Evolutionary conservation across 2,888 invertebrate species (phyloP), one percentile per base, ranked within the genome.

Genomic region (Argyresthia albistria): DNA sequence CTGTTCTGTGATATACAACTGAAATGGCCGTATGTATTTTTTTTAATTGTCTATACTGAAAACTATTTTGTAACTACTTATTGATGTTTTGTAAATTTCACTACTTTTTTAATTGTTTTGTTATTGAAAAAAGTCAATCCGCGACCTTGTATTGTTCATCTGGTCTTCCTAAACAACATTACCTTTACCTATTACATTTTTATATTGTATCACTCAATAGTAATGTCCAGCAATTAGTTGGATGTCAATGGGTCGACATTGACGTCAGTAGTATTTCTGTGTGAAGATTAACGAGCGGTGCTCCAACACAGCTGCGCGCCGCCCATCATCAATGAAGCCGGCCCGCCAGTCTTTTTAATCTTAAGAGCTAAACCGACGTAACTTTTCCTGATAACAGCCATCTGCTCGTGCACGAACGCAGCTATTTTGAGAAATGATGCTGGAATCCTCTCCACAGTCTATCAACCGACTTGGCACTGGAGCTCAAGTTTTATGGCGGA

Each of bases 391-490:
- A 66, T 71, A 69, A 62, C 65, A 64, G 61, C 65, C 65, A 69
- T 70, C 66, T 72, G 73, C 72, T 71, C 70, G 60, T 69, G 70
- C 73, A 7, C 71, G 66, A 57, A 56, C 57, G 64, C 59, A 12
- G 80, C 76, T 87, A 87, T 87, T 86, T 84, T 74, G 59, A 76
- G 75, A 73, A 63, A 67, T 83, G 82, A 80, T 82, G 74, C 86
- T 87, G 84, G 84, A 87, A 73, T 69, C 66, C 61, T 66, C 61
- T 60, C 67, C 68, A 62, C 57, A 56, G 61, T 66, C 73, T 73
- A 73, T 73, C 71, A 73, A 80, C 78, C 77, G 73, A 76, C 74
- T 87, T 87, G 87, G 87, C 86, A 86, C 83, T 84, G 84, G 84
- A 87, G 63, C 63, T 55, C 16, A 56, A 66, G 69, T 75, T 83